Evolutionary conservation across 2,888 invertebrate genomes (phyloP).

Genomic region (Acleris emargana): DNA sequence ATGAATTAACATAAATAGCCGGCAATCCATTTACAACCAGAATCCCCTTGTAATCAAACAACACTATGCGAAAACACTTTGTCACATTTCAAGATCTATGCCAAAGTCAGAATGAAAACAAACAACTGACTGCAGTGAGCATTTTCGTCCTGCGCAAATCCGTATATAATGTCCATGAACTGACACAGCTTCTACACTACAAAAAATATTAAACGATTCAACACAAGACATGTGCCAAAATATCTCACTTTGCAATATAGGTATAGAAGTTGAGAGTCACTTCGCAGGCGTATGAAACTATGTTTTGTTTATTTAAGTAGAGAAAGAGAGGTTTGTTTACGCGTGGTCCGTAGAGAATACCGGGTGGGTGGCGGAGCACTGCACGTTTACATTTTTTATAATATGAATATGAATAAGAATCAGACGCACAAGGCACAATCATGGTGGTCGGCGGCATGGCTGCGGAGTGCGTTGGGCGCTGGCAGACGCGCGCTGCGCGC

Average conservation of each 20-base stretch:
- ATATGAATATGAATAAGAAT: conserved; percentile 48
- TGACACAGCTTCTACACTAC: conserved; percentile 51
- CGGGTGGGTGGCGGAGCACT: conserved; percentile 14
- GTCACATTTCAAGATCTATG: conserved; percentile 72
- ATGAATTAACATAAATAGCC: background rate
- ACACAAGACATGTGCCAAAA: conserved; percentile 55
- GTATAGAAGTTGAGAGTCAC: conserved; percentile 46
- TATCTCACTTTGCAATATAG: conserved; percentile 50
- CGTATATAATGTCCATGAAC: conserved; percentile 58
- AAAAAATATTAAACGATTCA: conserved; percentile 47
- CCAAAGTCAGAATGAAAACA: conserved; percentile 76
- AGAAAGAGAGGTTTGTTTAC: conserved; percentile 27
- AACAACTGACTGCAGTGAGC: conserved; percentile 67
- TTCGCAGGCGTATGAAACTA: conserved; percentile 45
- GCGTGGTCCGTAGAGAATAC: conserved; percentile 6
- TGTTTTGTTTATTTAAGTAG: conserved; percentile 40
- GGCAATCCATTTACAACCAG: conserved; percentile 57
- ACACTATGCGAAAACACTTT: conserved; percentile 61
- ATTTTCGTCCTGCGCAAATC: conserved; percentile 53
- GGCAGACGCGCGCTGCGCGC: conserved; percentile 63
- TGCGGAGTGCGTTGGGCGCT: conserved; percentile 60
- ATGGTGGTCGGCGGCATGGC: conserved; percentile 81
- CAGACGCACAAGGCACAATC: conserved; percentile 80
- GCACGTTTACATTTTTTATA: conserved; percentile 23
- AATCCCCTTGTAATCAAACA: conserved; percentile 50